Percentiles rank a stretch among this genome's conserved stretches.
Conservation (phyloP, 2,888 invertebrate genomes). For the Camptogramma bilineatum region DNA sequence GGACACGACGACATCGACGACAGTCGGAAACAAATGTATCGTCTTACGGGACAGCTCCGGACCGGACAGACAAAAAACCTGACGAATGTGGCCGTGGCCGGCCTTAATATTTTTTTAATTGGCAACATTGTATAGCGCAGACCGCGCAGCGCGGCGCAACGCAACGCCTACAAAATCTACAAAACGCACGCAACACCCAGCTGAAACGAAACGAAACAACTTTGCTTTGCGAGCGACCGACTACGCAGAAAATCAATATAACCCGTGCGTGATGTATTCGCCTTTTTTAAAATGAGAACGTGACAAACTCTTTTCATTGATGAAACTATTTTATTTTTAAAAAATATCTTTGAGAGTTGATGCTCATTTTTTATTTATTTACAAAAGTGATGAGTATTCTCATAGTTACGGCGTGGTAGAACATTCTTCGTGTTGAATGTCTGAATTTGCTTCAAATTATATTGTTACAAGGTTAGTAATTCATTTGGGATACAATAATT, state of each 20-base stretch:
- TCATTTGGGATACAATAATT: conserved; percentile 43
- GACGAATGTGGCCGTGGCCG: too few relatives aligned
- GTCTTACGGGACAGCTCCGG: too few relatives aligned
- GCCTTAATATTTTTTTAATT: too few relatives aligned
- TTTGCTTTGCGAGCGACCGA: conserved; percentile 39
- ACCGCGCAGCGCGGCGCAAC: neutral
- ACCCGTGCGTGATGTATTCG: conserved; percentile 79
- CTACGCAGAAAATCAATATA: conserved; percentile 82
- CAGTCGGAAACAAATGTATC: too few relatives aligned
- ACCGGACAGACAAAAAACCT: too few relatives aligned
- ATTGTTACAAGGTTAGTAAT: conserved; percentile 78
- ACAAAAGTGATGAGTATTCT: conserved; percentile 83
- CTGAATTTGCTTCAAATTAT: conserved; percentile 76
- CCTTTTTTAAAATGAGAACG: conserved; percentile 84
- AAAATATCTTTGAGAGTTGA: conserved; percentile 80
- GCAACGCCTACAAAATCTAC: conserved; percentile 4
- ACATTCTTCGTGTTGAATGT: conserved; percentile 78
- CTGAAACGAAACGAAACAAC: conserved; percentile 17
- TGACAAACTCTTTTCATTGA: conserved; percentile 80
- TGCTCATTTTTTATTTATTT: conserved; percentile 86
- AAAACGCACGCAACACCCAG: conserved; percentile 10
- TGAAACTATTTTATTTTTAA: conserved; percentile 80
- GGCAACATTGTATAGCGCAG: neutral
- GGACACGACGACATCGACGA: too few relatives aligned
- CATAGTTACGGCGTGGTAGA: conserved; percentile 85